Evolutionary conservation across 2,888 invertebrate genomes (phyloP), one percentile per base, ranked within the genome.

Genomic region (Trachelus iudaicus): DNA sequence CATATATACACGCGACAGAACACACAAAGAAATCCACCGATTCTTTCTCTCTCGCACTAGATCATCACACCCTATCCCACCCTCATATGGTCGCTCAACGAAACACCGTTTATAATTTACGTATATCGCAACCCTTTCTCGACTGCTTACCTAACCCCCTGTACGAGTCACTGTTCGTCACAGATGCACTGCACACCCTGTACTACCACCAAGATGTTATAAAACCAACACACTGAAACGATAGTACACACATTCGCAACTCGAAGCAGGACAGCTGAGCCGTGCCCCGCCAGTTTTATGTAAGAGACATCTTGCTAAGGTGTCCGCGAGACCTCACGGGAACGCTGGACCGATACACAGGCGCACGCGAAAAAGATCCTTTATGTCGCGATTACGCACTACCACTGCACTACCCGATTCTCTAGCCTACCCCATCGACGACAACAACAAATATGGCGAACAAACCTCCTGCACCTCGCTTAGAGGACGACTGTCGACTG

Each of bases 401-500:
- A 76, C 30, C 69, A 76, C 76, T 77, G 81, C 79, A 79, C 83
- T 82, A 37, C 76, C 77, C 76, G 76, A 81, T 81, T 83, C 80
- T 73, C 83, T 83, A 83, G 87, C 92, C 93, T 94, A 93, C 93
- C 94, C 94, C 94, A 94, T 94, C 93, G 93, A 94, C 94, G 94
- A 95, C 94, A 95, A 95, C 94, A 95, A 95, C 95, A 95, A 95
- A 95, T 95, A 95, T 95, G 95, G 95, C 95, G 94, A 94, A 89
- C 89, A 85, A 90, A 86, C 81, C 80, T 80, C 81, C 81, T 81
- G 81, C 80, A 81, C 81, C 83, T 82, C 81, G 80, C 78, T 81
- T 80, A 81, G 80, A 80, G 69, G 79, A 82, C 82, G 81, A 84
- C 81, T 79, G 79, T 79, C 83, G 81, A 81, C 79, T 82, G 81